These are phyloP conservation scores for Drosophila bocqueti DNA, from an alignment of 1,140 invertebrate species.

Conservation along the genomic window DNA sequence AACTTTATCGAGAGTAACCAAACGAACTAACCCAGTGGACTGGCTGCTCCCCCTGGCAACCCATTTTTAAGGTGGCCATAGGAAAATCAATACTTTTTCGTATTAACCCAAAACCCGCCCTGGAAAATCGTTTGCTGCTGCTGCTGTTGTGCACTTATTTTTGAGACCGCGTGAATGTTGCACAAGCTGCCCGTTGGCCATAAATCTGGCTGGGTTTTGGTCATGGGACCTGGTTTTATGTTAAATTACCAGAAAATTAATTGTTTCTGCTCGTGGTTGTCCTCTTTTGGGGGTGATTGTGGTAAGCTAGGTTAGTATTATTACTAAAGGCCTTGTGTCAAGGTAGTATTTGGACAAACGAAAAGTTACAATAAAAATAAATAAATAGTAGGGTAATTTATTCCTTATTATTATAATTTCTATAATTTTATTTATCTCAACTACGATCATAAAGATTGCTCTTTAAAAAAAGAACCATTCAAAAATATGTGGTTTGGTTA, in stretches of 20 bases:
- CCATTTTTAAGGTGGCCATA: constrained; percentile 20
- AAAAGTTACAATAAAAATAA: neutral
- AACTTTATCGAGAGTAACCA: constrained; percentile 44
- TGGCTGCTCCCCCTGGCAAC: constrained; percentile 28
- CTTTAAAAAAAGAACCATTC: neutral
- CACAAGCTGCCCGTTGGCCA: constrained; percentile 14
- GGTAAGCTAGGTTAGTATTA: constrained; percentile 16
- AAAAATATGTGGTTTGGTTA: rapidly evolving
- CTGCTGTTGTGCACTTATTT: constrained; percentile 20
- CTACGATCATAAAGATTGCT: no score
- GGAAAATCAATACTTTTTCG: constrained; percentile 50
- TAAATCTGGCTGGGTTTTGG: constrained; percentile 16
- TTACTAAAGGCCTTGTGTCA: neutral
- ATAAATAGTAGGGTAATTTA: neutral
- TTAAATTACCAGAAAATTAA: constrained; percentile 49
- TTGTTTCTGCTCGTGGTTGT: constrained; percentile 18
- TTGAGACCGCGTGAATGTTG: constrained; percentile 31
- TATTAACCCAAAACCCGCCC: constrained; percentile 6
- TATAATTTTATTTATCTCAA: no score
- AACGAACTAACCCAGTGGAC: constrained; percentile 62
- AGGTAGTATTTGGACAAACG: neutral
- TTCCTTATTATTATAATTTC: neutral
- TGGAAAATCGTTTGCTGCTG: constrained; percentile 12
- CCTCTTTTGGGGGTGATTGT: constrained; percentile 5
- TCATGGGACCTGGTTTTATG: constrained; percentile 31